Evolutionary conservation across 2,888 invertebrate genomes (phyloP).

Genomic region (Pristionchus japonicus): DNA sequence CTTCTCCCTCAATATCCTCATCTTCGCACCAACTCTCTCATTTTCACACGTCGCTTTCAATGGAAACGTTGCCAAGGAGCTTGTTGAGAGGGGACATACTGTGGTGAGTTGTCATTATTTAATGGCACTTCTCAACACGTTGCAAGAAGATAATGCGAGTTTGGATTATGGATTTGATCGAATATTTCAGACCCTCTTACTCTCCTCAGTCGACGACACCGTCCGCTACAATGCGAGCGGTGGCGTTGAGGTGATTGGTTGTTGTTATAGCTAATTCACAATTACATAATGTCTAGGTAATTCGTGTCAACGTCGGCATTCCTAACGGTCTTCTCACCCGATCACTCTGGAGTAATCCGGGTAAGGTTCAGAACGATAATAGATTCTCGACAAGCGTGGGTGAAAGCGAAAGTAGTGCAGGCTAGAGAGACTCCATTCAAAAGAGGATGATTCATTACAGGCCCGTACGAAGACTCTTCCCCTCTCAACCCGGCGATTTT

Average conservation of each 20-base stretch:
- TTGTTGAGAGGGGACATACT: conserved; percentile 59
- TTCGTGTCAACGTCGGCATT: conserved; percentile 58
- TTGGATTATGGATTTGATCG: too few species aligned
- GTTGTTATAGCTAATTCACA: too few species aligned
- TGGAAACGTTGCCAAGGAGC: conserved; percentile 60
- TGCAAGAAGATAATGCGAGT: too few species aligned
- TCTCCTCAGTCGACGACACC: conserved; percentile 55
- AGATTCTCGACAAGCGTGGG: not conserved
- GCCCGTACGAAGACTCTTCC: conserved; percentile 61
- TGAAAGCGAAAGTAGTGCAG: not conserved
- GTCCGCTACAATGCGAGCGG: conserved; percentile 42
- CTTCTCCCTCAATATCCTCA: conserved; percentile 56
- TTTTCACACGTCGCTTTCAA: conserved; percentile 71
- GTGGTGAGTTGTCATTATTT: conserved; percentile 63
- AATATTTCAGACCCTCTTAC: conserved; percentile 52
- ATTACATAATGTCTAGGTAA: conserved; percentile 37
- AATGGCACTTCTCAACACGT: too few species aligned
- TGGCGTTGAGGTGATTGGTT: conserved; percentile 24
- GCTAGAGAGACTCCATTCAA: not conserved
- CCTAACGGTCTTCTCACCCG: conserved; percentile 54
- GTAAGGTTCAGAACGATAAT: conserved; percentile 55
- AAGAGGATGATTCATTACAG: not conserved
- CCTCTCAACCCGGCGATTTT: conserved; percentile 69
- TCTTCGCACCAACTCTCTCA: conserved; percentile 70
- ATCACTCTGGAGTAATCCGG: conserved; percentile 70